Evolutionary conservation across 2,797 vertebrate species (phyloP), one percentile per base, ranked within the genome.

Genomic region (Prunella strophiata): DNA sequence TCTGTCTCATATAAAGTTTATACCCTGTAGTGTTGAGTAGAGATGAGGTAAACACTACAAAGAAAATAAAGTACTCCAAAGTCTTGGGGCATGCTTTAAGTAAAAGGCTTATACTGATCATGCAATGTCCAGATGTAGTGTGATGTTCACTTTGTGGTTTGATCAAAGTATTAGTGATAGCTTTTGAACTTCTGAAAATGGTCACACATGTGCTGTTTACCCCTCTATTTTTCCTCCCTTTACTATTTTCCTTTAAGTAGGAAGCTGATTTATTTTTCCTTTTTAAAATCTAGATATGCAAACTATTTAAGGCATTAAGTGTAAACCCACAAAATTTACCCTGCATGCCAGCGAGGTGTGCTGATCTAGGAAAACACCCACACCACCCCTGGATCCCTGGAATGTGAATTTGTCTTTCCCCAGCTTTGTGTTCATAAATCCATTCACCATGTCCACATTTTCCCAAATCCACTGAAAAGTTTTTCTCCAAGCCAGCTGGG

Each of bases 311-410:
- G 21, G 13, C 71, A 48, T 11, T 38, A 34, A 94, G 36, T 58
- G 14, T 32, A 78, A 88, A 79, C 2, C 9, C 25, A 68, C 25
- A 59, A 62, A 55, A 42, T 81, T 72, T 40, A 65, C 30, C 16
- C 22, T 42, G 38, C 14, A 4, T 36, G 16, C 54, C 51, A 58
- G 25, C 2, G 13, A 68, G 45, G 3, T 80, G 22, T 86, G 47
- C 36, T 27, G 11, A 13, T 68, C 40, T 84, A 45, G 51, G 86
- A 55, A 16, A 71, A 50, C 20, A 47, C 5, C 15, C 32, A 42
- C 4, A 7, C 15, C 0, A 0, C 6, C 15, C 16, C 17, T 3
- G 8, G 38, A 36, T 48, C 9, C 13, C 19, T 65, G 23, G 16
- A 40, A 51, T 62, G 14, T 45, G 50, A 75, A 34, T 68, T 89